These are phyloP conservation scores for Drosophila falleni DNA, from an alignment of 2,888 invertebrate species.

Conservation along the genomic window DNA sequence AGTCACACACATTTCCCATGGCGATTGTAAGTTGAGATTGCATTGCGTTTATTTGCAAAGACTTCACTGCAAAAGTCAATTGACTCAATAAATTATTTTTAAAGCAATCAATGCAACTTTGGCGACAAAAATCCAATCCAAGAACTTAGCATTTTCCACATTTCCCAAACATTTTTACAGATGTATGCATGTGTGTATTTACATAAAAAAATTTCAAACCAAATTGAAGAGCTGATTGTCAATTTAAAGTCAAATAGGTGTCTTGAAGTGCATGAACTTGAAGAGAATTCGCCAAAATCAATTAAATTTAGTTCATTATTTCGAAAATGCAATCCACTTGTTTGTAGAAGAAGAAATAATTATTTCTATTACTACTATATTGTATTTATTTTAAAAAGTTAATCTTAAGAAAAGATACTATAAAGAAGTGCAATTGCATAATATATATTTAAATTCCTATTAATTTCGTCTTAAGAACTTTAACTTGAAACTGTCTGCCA, in stretches of 20 bases:
- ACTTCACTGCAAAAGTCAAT: constrained; percentile 77
- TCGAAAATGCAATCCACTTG: no score
- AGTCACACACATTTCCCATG: constrained; percentile 17
- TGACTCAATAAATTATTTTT: constrained; percentile 82
- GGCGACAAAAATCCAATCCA: constrained; percentile 72
- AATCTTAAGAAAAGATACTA: no score
- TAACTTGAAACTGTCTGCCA: background rate
- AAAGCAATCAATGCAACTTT: constrained; percentile 77
- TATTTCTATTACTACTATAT: no score
- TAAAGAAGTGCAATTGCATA: background rate
- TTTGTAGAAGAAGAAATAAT: no score
- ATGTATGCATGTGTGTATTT: background rate
- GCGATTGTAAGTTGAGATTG: constrained; percentile 72
- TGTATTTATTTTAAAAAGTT: no score
- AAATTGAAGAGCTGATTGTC: background rate
- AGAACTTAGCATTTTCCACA: constrained; percentile 41
- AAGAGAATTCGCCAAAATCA: background rate
- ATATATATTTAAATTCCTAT: background rate
- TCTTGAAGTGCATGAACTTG: background rate
- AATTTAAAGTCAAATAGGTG: background rate
- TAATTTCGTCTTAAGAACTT: background rate
- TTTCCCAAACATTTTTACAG: constrained; percentile 4
- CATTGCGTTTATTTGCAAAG: constrained; percentile 78
- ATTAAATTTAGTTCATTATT: background rate
- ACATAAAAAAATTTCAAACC: background rate